Conservation (phyloP, 2,797 vertebrate genomes). For the Periparus ater region DNA sequence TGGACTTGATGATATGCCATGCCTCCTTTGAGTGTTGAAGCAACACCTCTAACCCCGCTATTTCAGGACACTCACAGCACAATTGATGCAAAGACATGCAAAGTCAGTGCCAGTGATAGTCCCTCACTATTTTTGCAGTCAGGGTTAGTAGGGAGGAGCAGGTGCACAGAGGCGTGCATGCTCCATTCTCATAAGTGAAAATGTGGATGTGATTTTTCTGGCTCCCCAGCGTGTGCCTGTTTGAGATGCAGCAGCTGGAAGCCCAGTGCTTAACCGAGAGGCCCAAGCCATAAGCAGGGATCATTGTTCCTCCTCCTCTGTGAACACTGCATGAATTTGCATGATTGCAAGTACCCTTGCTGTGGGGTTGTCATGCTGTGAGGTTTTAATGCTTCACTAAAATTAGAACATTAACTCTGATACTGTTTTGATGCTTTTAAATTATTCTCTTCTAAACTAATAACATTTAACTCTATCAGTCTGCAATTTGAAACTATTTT, state of each 20-base stretch:
- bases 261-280: neutral
- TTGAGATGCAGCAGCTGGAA: constrained; percentile 25
- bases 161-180: neutral
- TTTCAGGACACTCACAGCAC: neutral
- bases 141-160: neutral
- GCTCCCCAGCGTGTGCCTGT: neutral
- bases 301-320: neutral
- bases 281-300: neutral
- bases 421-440: neutral
- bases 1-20: neutral
- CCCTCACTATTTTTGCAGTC: neutral
- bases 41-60: neutral
- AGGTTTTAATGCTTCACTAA: neutral
- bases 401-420: neutral
- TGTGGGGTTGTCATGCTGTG: neutral
- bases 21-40: neutral
- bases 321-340: neutral
- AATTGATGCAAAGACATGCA: neutral
- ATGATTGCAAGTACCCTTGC: neutral
- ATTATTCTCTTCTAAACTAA: neutral
- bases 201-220: neutral
- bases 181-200: neutral
- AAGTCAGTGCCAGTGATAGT: neutral
- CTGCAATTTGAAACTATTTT: neutral
- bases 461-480: neutral